Evolutionary conservation across 2,888 invertebrate genomes (phyloP).

Genomic region (Labia minor): DNA sequence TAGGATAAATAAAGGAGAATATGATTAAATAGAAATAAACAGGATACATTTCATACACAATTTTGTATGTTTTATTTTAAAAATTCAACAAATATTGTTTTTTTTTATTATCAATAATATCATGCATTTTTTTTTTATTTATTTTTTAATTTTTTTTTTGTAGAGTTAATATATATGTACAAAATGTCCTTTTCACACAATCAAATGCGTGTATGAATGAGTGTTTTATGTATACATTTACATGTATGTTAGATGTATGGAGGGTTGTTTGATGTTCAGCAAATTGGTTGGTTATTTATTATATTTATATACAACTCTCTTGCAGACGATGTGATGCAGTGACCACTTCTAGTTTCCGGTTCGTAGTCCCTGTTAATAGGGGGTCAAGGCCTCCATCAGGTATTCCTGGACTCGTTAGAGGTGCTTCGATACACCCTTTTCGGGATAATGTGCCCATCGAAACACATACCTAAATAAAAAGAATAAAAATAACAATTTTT

Average conservation of each 20-base stretch:
- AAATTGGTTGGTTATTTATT: background rate
- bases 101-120: constrained; percentile 2
- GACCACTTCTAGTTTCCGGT: constrained; percentile 58
- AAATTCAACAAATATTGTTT: constrained; percentile 1
- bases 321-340: constrained; percentile 80
- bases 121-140: background rate
- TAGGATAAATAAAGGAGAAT: too few species aligned
- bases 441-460: constrained; percentile 28
- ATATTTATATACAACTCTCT: constrained; percentile 73
- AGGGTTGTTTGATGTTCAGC: background rate
- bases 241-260: background rate
- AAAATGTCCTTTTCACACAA: constrained; percentile 8
- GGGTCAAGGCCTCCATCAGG: constrained; percentile 52
- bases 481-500: too few species aligned
- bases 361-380: constrained; percentile 60
- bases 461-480: background rate
- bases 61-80: constrained; percentile 1
- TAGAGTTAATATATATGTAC: background rate
- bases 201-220: background rate
- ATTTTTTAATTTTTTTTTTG: background rate
- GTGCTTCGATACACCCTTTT: constrained; percentile 37
- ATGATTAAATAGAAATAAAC: background rate
- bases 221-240: background rate
- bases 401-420: constrained; percentile 27
- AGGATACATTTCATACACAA: background rate